Evolutionary conservation across 35 echinoderm and acorn worm genomes (phyloP).

Genomic region (Holothuria glaberrima): DNA sequence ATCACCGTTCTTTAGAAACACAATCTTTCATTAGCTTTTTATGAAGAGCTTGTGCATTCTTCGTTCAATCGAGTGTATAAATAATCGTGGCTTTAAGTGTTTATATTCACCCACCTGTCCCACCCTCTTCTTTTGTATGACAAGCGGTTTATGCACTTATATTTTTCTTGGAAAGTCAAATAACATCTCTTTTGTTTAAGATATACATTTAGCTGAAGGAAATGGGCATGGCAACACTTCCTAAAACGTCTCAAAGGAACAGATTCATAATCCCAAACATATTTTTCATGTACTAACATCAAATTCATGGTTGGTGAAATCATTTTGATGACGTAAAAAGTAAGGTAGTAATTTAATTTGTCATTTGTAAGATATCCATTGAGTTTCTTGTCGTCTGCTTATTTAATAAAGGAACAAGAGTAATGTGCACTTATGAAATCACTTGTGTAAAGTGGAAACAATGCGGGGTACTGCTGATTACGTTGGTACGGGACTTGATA

Average conservation of each 20-base stretch:
- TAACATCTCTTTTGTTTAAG: background rate
- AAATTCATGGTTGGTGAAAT: no score
- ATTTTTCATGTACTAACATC: no score
- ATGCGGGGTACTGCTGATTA: background rate
- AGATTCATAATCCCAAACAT: no score
- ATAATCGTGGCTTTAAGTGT: background rate
- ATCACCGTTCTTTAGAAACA: background rate
- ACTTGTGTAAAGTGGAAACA: background rate
- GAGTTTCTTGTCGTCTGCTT: background rate
- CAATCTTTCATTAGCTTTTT: background rate
- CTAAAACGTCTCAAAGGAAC: background rate
- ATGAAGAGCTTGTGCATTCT: background rate
- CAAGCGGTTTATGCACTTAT: background rate
- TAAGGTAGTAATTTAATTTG: no score
- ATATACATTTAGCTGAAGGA: background rate
- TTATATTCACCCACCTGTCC: background rate
- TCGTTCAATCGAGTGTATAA: background rate
- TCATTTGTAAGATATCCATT: background rate
- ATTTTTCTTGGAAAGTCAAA: background rate
- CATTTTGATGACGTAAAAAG: no score
- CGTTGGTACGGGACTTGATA: background rate
- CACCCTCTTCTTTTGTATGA: background rate
- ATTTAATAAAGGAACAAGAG: background rate
- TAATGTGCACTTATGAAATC: background rate
- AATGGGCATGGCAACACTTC: background rate